Evolutionary conservation across 1,140 invertebrate species (phyloP).

Genomic region (Drosophila kohkoa): DNA sequence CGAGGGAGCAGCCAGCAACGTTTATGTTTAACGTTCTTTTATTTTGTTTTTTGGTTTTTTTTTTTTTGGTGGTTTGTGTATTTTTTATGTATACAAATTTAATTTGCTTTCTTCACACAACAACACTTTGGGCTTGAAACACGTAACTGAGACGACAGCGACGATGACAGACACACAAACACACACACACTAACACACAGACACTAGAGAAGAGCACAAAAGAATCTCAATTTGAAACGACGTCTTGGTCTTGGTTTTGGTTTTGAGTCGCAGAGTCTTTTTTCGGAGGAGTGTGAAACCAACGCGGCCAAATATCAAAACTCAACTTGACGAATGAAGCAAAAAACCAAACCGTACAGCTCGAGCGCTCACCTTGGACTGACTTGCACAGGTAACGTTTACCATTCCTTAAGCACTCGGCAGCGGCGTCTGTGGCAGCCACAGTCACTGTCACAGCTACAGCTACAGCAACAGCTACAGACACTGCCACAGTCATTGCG

Average conservation of each 20-base stretch:
- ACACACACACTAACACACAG: slow-evolving; percentile 2
- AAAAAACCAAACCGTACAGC: slow-evolving; percentile 71
- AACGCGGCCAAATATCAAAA: slow-evolving; percentile 32
- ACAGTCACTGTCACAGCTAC: slow-evolving; percentile 22
- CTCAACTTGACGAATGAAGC: slow-evolving; percentile 15
- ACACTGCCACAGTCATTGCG: slow-evolving; percentile 12
- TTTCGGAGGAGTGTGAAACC: slow-evolving; percentile 23
- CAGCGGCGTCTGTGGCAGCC: slow-evolving; percentile 29
- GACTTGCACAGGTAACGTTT: slow-evolving; percentile 75
- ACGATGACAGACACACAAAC: slow-evolving; percentile 4
- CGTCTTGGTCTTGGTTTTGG: slow-evolving; percentile 29
- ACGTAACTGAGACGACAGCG: slow-evolving; percentile 24
- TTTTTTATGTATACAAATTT: slow-evolving; percentile 40
- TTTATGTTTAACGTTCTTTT: slow-evolving; percentile 45
- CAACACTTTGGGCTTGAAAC: slow-evolving; percentile 35
- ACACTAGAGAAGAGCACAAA: slow-evolving; percentile 22
- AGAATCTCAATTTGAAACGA: slow-evolving; percentile 36
- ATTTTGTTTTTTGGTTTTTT: slow-evolving; percentile 21
- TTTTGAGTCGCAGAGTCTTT: slow-evolving; percentile 7
- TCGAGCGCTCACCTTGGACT: slow-evolving; percentile 84
- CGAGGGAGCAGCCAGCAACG: slow-evolving; percentile 49
- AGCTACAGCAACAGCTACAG: slow-evolving; percentile 17
- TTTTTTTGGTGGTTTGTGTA: too few relatives aligned
- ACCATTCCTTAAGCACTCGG: slow-evolving; percentile 84
- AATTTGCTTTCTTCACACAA: slow-evolving; percentile 40